Evolutionary conservation across 2,888 invertebrate genomes (phyloP).

Genomic region (Drosophila peninsularis): DNA sequence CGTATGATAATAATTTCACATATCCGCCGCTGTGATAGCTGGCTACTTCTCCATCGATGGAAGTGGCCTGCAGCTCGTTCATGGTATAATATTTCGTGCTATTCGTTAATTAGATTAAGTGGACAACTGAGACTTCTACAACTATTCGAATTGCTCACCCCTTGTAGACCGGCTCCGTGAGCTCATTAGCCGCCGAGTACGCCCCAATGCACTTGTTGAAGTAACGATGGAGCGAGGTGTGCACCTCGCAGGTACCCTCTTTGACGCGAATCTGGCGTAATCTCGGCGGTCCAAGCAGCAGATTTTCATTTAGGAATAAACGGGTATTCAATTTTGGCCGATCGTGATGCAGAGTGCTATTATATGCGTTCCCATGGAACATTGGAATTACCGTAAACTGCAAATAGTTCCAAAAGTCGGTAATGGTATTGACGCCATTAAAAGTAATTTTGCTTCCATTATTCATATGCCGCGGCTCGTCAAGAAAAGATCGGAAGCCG

Average conservation of each 20-base stretch:
- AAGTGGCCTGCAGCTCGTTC: conserved; percentile 82
- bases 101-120: background rate
- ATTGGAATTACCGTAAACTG: conserved; percentile 16
- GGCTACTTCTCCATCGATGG: conserved; percentile 85
- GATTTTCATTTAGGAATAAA: conserved; percentile 86
- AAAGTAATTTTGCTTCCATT: background rate
- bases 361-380: conserved; percentile 24
- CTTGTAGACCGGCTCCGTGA: conserved; percentile 17
- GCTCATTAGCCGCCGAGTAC: conserved; percentile 85
- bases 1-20: conserved; percentile 85
- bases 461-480: rapidly evolving
- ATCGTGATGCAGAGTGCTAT: too few species aligned
- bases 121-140: too few species aligned
- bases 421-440: conserved; percentile 24
- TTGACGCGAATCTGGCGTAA: conserved; percentile 86
- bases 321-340: conserved; percentile 1
- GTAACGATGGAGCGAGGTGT: conserved; percentile 86
- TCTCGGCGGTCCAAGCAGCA: conserved; percentile 86
- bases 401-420: conserved; percentile 50
- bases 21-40: conserved; percentile 87
- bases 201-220: conserved; percentile 87
- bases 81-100: conserved; percentile 60
- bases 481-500: conserved; percentile 3
- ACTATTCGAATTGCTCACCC: conserved; percentile 17
- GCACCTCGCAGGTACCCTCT: conserved; percentile 87